Conservation (phyloP, 2,797 vertebrate species). For the Darevskia nairensis region DNA sequence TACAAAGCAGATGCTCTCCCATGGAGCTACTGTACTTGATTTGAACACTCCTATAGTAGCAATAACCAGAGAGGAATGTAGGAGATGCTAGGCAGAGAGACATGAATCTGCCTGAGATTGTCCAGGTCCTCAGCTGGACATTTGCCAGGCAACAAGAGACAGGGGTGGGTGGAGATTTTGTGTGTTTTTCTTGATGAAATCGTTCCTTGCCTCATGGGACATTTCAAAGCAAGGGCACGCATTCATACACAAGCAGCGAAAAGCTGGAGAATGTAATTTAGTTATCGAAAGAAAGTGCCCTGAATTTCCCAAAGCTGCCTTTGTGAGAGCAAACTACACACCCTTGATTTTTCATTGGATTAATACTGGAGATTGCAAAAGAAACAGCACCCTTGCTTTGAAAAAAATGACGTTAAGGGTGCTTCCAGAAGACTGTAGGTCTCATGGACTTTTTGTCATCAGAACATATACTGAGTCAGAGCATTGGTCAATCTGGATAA, state of each 20-base stretch:
- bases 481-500: too few species aligned
- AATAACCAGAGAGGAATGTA: conserved; percentile 16
- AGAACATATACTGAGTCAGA: too few species aligned
- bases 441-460: background rate
- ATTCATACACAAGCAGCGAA: conserved; percentile 35
- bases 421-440: background rate
- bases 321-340: background rate
- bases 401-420: background rate
- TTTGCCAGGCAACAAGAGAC: conserved; percentile 48
- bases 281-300: conserved; percentile 48
- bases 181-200: conserved; percentile 43
- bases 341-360: background rate
- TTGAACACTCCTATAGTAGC: conserved; percentile 5
- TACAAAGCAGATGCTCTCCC: too few species aligned
- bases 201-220: background rate
- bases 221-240: conserved; percentile 16
- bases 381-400: background rate
- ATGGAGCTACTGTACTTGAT: background rate
- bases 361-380: background rate
- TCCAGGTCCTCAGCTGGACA: conserved; percentile 48
- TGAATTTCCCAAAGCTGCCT: conserved; percentile 20
- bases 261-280: background rate
- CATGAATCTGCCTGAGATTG: conserved; percentile 39
- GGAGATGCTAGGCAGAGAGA: conserved; percentile 38
- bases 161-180: conserved; percentile 29